Base-by-base conservation (phyloP, 30 jellyfish, hydroid and myxozoan species). In the Aurelia aurita complex sp. Pacific region DNA sequence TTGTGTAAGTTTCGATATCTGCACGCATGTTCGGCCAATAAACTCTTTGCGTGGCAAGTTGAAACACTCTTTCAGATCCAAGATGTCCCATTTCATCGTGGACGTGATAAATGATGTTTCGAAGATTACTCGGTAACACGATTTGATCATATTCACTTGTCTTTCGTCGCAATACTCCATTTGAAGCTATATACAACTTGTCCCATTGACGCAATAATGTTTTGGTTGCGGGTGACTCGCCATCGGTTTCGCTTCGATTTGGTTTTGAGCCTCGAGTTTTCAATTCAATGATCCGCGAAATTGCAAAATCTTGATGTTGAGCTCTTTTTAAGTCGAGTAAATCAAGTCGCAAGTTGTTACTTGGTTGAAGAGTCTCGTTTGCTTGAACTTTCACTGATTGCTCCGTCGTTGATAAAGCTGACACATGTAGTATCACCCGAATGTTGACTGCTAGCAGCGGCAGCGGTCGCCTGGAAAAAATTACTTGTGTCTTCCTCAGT, bases 391-490 rank as follows among this genome's bases (percentile, higher is more conserved):
- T n/a, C n/a, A n/a, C n/a, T n/a, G n/a, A n/a, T n/a, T n/a, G n/a
- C n/a, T n/a, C n/a, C n/a, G n/a, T n/a, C n/a, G n/a, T 54, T 8
- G 65, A 54, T 15, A 54, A 54, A 54, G 65, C 10, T 54, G 12
- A 54, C 60, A 11, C 16, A 59, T 29, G n/a, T 62, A 6, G 64
- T 34, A 12, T 10, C 15, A n/a, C n/a, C n/a, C n/a, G n/a, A n/a
- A n/a, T n/a, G n/a, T n/a, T n/a, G n/a, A n/a, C n/a, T n/a, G n/a
- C 12, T 54, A 8, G 15, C 78, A 14, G 79, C 87, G 8, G 53
- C 16, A 33, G 62, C 82, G 8, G 57, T 38, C 16, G 87, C 87
- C 17, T 77, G 82, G 10, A 53, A 23, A 12, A 53, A 23, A 8
- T 77, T 82, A 10, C 62, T 77, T 53, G 23, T 54, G 65, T 10